Percentiles rank a stretch among this genome's conserved stretches.
phyloP scores from a whole-genome alignment of 1,140 invertebrate species.

The Drosophila obscura region DNA sequence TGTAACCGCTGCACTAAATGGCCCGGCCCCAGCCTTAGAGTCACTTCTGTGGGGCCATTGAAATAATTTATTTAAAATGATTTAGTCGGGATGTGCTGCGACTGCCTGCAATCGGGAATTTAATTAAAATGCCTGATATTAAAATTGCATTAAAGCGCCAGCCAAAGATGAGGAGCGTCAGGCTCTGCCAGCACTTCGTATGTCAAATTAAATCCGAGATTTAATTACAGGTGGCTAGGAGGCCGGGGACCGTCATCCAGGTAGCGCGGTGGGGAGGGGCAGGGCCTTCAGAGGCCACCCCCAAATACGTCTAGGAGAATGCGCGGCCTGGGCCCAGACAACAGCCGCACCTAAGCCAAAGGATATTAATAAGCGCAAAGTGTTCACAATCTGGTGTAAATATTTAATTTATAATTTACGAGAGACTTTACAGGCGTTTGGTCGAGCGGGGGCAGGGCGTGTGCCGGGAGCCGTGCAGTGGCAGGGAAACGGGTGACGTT shows the following conservation, averaged over 20 bases:
- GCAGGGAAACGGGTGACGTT: not conserved
- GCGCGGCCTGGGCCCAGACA: constrained; percentile 28
- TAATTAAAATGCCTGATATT: constrained; percentile 70
- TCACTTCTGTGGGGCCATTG: constrained; percentile 41
- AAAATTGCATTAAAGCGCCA: constrained; percentile 62
- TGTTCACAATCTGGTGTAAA: constrained; percentile 73
- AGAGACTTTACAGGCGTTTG: constrained; percentile 50
- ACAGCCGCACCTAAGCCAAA: constrained; percentile 61
- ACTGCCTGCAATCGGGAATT: constrained; percentile 53
- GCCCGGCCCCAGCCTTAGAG: constrained; percentile 32
- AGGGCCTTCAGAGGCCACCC: too few species aligned
- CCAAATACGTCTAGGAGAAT: constrained; percentile 11
- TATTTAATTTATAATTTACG: constrained; percentile 79
- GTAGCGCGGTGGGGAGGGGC: not conserved
- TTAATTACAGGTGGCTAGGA: constrained; percentile 51
- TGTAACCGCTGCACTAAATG: constrained; percentile 49
- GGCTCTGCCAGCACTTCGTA: constrained; percentile 35
- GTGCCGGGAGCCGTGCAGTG: not conserved
- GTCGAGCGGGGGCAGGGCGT: not conserved
- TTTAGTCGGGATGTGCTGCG: constrained; percentile 52
- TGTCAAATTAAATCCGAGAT: constrained; percentile 61
- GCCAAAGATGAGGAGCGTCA: constrained; percentile 35
- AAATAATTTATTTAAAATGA: constrained; percentile 57
- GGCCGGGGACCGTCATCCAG: constrained; percentile 3
- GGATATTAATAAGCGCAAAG: constrained; percentile 71